Percentiles rank a stretch among this genome's conserved stretches.
phyloP scores from a whole-genome alignment of 2,888 invertebrate species.

The Spicauda simplicius region DNA sequence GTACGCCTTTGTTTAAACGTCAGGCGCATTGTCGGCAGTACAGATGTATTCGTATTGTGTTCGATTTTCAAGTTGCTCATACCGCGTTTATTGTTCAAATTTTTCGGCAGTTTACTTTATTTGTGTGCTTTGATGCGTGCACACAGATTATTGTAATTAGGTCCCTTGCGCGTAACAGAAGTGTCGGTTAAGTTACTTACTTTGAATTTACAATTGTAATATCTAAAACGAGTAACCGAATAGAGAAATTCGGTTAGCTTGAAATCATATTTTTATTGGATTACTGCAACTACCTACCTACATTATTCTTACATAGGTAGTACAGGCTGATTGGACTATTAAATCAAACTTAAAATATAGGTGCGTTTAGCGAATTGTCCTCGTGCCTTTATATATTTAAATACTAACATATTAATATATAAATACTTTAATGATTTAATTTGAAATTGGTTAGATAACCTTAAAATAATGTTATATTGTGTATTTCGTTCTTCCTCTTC shows the following conservation, averaged over 20 bases:
- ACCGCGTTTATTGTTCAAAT: constrained; percentile 22
- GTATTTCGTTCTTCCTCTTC: too few relatives aligned
- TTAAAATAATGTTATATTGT: too few relatives aligned
- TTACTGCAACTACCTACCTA: too few relatives aligned
- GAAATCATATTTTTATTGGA: background rate
- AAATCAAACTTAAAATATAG: too few relatives aligned
- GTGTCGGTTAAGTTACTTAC: constrained; percentile 8
- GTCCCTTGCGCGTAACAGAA: constrained; percentile 19
- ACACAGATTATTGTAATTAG: constrained; percentile 25
- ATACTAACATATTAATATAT: too few relatives aligned
- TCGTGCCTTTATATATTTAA: too few relatives aligned
- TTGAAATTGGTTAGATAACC: too few relatives aligned
- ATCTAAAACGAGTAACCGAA: background rate
- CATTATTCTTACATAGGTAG: too few relatives aligned
- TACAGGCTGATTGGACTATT: too few relatives aligned
- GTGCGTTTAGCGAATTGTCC: too few relatives aligned
- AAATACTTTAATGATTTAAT: too few relatives aligned
- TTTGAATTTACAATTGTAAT: constrained; percentile 1
- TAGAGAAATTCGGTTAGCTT: background rate
- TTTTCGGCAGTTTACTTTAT: constrained; percentile 21
- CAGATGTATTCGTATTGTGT: constrained; percentile 35
- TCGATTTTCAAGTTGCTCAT: constrained; percentile 24
- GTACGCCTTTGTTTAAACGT: constrained; percentile 33
- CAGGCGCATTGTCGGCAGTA: constrained; percentile 33
- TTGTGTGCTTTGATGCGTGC: constrained; percentile 20